Evolutionary conservation across 2,113 vertebrate species (phyloP).

Genomic region (Megalops atlanticus): DNA sequence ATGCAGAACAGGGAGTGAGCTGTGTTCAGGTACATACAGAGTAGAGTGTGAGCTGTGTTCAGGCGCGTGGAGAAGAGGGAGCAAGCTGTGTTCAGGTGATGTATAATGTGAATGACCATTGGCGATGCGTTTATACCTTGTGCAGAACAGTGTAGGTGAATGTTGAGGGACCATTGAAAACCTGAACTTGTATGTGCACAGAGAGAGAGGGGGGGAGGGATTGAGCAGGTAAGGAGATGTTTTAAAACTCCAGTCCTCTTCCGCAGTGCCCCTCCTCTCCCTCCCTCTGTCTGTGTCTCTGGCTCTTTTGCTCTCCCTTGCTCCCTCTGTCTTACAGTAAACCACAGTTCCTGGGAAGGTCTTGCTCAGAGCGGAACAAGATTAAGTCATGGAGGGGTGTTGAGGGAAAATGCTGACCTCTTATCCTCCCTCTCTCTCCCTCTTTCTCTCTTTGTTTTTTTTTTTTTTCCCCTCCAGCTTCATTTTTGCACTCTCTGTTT

Average conservation of each 20-base stretch:
- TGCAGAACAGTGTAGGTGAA: no score
- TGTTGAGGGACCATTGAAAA: no score
- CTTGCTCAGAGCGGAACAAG: slow-evolving; percentile 84
- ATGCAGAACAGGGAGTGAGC: no score
- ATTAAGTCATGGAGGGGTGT: slow-evolving; percentile 95
- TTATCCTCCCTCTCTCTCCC: slow-evolving; percentile 80
- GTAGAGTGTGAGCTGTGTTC: no score
- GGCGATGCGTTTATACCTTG: no score
- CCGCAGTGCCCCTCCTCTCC: not conserved
- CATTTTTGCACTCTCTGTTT: slow-evolving; percentile 38
- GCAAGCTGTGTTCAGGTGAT: no score
- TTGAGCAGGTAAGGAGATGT: not conserved
- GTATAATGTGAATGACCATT: no score
- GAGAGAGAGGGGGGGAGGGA: not conserved
- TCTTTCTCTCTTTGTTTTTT: slow-evolving; percentile 82
- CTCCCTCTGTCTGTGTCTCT: slow-evolving; percentile 28
- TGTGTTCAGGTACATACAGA: no score
- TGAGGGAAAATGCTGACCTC: slow-evolving; percentile 99
- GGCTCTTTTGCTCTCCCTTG: slow-evolving; percentile 34
- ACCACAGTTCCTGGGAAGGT: slow-evolving; percentile 84
- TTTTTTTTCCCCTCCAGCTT: slow-evolving; percentile 56
- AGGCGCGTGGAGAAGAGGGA: no score
- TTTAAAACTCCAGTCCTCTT: not conserved
- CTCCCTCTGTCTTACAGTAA: slow-evolving; percentile 56
- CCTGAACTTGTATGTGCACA: not conserved